Evolutionary conservation across 1,140 invertebrate genomes (phyloP).

Genomic region (Meloidogyne floridensis): DNA sequence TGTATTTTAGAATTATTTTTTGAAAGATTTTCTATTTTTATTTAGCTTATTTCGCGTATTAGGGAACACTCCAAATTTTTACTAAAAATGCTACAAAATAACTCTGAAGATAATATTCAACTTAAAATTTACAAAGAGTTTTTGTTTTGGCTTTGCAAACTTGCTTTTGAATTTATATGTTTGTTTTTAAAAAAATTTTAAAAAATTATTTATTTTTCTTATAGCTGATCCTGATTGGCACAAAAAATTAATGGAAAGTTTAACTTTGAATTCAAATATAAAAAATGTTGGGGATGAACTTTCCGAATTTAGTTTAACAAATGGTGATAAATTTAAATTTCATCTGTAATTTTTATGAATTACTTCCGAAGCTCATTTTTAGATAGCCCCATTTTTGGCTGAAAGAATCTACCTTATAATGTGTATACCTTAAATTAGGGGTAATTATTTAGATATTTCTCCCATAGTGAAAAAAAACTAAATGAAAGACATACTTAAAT

Average conservation of each 20-base stretch:
- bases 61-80: constrained; percentile 12
- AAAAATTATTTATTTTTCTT: not conserved
- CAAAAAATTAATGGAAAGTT: not conserved
- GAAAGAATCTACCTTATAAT: too few species aligned
- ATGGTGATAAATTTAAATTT: not conserved
- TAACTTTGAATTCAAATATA: not conserved
- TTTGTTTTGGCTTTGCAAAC: not conserved
- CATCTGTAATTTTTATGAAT: not conserved
- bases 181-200: not conserved
- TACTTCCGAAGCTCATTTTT: too few species aligned
- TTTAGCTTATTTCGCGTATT: constrained; percentile 19
- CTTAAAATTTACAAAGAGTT: constrained; percentile 1
- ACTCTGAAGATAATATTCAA: not conserved
- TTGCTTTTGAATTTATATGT: constrained; percentile 19
- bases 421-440: too few species aligned
- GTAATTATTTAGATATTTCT: too few species aligned
- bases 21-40: not conserved
- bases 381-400: too few species aligned
- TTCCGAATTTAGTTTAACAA: not conserved
- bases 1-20: not conserved
- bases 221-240: constrained; percentile 2
- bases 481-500: too few species aligned
- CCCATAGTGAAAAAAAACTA: too few species aligned
- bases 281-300: not conserved
- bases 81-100: not conserved